Evolutionary conservation across 2,113 vertebrate species (phyloP).

Genomic region (Daboia siamensis): DNA sequence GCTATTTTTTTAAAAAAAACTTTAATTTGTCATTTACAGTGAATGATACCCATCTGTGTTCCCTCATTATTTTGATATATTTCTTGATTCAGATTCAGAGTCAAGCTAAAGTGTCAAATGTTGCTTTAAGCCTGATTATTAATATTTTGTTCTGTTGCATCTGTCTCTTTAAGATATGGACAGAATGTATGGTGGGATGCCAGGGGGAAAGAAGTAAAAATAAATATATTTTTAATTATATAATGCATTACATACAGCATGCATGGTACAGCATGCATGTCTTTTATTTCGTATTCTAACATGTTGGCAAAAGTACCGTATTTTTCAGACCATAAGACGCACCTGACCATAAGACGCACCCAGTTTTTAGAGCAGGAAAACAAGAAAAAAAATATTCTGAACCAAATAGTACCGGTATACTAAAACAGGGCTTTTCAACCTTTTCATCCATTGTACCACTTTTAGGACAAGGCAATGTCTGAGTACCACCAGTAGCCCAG

Average conservation of each 20-base stretch:
- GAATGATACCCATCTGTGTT: background rate
- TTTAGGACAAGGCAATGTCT: too few species aligned
- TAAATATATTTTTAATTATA: background rate
- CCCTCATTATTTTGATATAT: background rate
- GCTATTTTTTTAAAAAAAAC: background rate
- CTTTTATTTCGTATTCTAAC: background rate
- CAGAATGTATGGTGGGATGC: background rate
- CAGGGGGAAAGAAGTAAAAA: background rate
- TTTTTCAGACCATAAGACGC: too few species aligned
- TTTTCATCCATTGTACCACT: too few species aligned
- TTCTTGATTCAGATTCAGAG: background rate
- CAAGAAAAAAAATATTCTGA: too few species aligned
- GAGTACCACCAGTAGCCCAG: too few species aligned
- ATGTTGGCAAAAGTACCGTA: background rate
- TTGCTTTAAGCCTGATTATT: background rate
- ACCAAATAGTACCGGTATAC: too few species aligned
- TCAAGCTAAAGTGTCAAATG: background rate
- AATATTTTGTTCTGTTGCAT: background rate
- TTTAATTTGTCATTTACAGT: background rate
- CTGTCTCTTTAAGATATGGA: background rate
- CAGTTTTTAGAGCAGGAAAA: too few species aligned
- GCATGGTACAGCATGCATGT: background rate
- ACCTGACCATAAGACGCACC: too few species aligned
- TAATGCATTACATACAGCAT: background rate
- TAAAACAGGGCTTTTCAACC: too few species aligned